phyloP scores from a whole-genome alignment of 2,113 vertebrate species.

The Peromyscus leucopus region DNA sequence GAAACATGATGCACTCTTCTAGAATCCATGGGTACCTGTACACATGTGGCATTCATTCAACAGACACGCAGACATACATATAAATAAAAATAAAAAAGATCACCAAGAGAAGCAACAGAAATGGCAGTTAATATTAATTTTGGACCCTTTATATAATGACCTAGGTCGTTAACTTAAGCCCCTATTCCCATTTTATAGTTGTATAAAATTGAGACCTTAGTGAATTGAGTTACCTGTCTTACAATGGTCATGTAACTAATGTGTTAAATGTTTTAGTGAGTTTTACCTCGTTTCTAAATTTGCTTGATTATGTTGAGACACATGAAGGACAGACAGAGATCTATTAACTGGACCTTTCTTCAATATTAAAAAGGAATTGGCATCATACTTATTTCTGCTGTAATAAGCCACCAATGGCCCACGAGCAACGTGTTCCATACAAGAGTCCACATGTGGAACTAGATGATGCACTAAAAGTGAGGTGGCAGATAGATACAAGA shows the following conservation, averaged over 20 bases:
- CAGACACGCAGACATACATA: background rate
- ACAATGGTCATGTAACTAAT: background rate
- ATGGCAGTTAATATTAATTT: background rate
- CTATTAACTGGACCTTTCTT: background rate
- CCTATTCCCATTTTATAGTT: background rate
- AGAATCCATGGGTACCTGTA: background rate
- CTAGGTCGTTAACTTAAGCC: background rate
- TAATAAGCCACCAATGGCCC: background rate
- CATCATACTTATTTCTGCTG: background rate
- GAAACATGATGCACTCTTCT: background rate
- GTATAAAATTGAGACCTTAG: background rate
- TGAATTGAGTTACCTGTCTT: background rate
- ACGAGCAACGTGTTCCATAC: background rate
- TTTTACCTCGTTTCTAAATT: slow-evolving; percentile 40
- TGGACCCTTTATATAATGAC: rapidly evolving
- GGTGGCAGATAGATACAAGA: background rate
- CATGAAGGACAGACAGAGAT: background rate
- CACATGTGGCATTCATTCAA: background rate
- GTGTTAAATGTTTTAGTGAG: background rate
- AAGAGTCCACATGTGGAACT: background rate
- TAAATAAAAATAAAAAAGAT: background rate
- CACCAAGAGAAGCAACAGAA: background rate
- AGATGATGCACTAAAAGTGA: background rate
- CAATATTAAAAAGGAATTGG: background rate
- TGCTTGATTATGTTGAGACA: background rate